Evolutionary conservation across 2,113 vertebrate genomes (phyloP).

Genomic region (Phyllostomus hastatus): DNA sequence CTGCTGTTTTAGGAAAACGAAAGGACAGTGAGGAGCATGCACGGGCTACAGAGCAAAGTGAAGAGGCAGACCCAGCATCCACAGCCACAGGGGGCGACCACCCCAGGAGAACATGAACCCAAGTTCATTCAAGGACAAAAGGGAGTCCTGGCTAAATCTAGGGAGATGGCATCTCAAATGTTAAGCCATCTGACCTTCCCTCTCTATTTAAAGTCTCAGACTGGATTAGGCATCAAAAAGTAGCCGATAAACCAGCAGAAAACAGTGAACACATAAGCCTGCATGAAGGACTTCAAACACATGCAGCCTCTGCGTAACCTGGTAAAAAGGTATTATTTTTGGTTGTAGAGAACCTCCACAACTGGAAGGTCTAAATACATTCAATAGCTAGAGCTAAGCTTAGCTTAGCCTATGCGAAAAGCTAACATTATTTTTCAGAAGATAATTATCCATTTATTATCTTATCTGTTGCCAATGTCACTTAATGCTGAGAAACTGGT

Average conservation of each 20-base stretch:
- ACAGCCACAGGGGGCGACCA: background rate
- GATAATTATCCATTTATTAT: conserved; percentile 76
- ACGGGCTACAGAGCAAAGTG: background rate
- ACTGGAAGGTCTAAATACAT: conserved; percentile 55
- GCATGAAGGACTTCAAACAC: background rate
- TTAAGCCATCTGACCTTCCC: background rate
- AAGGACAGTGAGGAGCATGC: background rate
- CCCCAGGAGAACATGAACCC: background rate
- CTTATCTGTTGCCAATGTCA: conserved; percentile 72
- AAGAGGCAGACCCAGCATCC: background rate
- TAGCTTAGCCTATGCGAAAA: conserved; percentile 56
- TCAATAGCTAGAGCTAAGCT: conserved; percentile 62
- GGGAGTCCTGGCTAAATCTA: background rate
- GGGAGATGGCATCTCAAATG: background rate
- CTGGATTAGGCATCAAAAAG: background rate
- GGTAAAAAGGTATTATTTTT: background rate
- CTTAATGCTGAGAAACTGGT: conserved; percentile 69
- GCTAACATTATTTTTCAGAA: conserved; percentile 71
- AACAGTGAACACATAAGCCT: background rate
- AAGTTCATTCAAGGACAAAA: background rate
- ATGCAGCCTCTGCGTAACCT: background rate
- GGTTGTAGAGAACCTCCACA: background rate
- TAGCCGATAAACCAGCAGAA: background rate
- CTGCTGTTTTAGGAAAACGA: background rate
- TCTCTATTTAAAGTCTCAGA: background rate